These are phyloP conservation scores for Heterochromis multidens DNA, from an alignment of 2,113 vertebrate genomes.

Conservation along the genomic window DNA sequence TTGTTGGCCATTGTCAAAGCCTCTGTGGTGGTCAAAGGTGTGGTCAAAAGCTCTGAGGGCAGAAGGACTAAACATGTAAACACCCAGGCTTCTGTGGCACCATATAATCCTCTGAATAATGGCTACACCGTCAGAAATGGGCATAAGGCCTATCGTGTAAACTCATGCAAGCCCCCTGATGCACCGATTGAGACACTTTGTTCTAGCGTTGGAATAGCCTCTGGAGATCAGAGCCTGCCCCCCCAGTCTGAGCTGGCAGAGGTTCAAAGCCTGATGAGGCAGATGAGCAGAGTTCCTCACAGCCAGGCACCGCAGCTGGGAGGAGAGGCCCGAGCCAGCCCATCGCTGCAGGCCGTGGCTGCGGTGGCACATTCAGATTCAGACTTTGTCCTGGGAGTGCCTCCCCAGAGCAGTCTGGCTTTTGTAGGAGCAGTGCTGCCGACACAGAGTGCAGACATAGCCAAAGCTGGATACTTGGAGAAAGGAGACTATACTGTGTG, in stretches of 20 bases:
- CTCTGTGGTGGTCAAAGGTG: conserved; percentile 72
- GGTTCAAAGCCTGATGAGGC: conserved; percentile 90
- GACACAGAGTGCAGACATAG: conserved; percentile 72
- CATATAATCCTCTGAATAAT: conserved; percentile 80
- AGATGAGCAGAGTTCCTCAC: conserved; percentile 82
- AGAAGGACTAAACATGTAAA: conserved; percentile 90
- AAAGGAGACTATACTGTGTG: conserved; percentile 81
- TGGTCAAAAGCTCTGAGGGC: conserved; percentile 89
- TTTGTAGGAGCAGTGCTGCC: conserved; percentile 77
- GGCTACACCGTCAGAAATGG: conserved; percentile 81
- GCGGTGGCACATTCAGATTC: conserved; percentile 70
- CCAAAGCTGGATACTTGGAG: conserved; percentile 79
- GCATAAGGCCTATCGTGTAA: conserved; percentile 77
- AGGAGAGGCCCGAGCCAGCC: conserved; percentile 80
- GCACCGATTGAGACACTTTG: conserved; percentile 74
- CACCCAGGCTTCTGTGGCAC: conserved; percentile 81
- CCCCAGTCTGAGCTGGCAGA: conserved; percentile 84
- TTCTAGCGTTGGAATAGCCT: conserved; percentile 78
- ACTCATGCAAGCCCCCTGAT: conserved; percentile 82
- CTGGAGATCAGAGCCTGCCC: conserved; percentile 75
- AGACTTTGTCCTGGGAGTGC: conserved; percentile 69
- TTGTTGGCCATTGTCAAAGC: conserved; percentile 87
- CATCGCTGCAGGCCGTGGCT: conserved; percentile 80
- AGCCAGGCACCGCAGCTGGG: conserved; percentile 78
- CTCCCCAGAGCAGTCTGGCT: conserved; percentile 71